These are phyloP conservation scores for Phaedon cochleariae DNA, from an alignment of 2,888 invertebrate species.

Conservation along the genomic window DNA sequence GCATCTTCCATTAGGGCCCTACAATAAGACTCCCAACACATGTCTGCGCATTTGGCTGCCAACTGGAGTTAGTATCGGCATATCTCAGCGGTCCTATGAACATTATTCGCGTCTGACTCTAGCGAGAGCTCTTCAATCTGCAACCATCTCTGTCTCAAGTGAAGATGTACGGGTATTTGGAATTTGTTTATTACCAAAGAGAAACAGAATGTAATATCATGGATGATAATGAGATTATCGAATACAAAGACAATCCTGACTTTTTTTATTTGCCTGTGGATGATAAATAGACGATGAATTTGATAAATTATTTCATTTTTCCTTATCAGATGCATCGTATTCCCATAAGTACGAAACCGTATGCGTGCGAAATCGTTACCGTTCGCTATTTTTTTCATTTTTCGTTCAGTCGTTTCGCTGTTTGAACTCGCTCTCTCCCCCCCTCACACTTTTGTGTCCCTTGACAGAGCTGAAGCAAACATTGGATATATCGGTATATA, in stretches of 20 bases:
- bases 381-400: not conserved
- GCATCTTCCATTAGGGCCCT: slow-evolving; percentile 58
- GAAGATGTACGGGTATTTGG: too few species aligned
- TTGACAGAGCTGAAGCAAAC: slow-evolving; percentile 39
- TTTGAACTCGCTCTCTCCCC: slow-evolving; percentile 14
- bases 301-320: too few species aligned
- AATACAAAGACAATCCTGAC: too few species aligned
- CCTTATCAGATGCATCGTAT: too few species aligned
- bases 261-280: too few species aligned
- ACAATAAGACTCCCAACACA: slow-evolving; percentile 57
- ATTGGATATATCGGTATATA: slow-evolving; percentile 43
- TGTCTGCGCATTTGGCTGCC: slow-evolving; percentile 62
- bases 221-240: too few species aligned
- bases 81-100: slow-evolving; percentile 59
- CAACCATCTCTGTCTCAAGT: slow-evolving; percentile 31
- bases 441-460: slow-evolving; percentile 19
- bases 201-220: too few species aligned
- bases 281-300: too few species aligned
- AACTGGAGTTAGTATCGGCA: slow-evolving; percentile 62
- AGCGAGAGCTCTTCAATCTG: slow-evolving; percentile 62
- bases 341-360: not conserved
- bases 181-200: too few species aligned
- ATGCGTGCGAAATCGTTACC: not conserved
- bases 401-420: not conserved
- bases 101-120: slow-evolving; percentile 51